Base-by-base conservation (phyloP, 2,888 invertebrate species). In the Orchesella flavescens region DNA sequence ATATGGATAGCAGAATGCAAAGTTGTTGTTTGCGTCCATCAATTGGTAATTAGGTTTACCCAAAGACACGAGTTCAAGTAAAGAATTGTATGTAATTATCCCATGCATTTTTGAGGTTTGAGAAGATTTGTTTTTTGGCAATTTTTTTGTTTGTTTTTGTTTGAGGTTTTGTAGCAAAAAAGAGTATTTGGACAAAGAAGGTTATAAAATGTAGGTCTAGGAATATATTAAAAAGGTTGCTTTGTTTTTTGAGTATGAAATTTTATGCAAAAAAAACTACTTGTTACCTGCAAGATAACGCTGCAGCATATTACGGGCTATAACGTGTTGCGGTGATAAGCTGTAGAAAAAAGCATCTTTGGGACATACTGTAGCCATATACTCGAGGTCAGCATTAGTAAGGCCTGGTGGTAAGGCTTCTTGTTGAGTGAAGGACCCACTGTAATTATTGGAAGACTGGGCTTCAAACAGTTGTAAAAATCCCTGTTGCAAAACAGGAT, bases 301-400 rank as follows among this genome's bases (percentile, higher is more conserved):
- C 19, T 78, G 77, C 0, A 83, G 69, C 59, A 74, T 55, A 7
- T 55, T 24, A 2, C 55, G 21, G 5, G 83, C 84, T 15, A 53
- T 15, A 12, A 73, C 17, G 53, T 84, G 84, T 19, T 24, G 59
- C 9, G 83, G 83, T 13, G 83, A 72, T 73, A 73, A 73, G 24
- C 78, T 72, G 73, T 78, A 83, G 55, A 83, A 83, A 34, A 83
- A 83, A 9, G 77, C 78, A 21, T 73, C 68, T 23, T 43, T 69
- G 0, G 78, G 78, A 53, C 83, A 83, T 0, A 83, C 46, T 3
- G 21, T 24, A 21, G 73, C 23, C 57, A 80, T 80, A 53, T 61
- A 75, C 49, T 74, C 74, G 46, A 81, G 74, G 69, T 81, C 81
- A 23, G 57, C n/a, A 17, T 68, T 68, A 10, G 63, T 23, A n/a